Base-by-base conservation (phyloP, 2,888 invertebrate species). In the Drosophila kanekoi region DNA sequence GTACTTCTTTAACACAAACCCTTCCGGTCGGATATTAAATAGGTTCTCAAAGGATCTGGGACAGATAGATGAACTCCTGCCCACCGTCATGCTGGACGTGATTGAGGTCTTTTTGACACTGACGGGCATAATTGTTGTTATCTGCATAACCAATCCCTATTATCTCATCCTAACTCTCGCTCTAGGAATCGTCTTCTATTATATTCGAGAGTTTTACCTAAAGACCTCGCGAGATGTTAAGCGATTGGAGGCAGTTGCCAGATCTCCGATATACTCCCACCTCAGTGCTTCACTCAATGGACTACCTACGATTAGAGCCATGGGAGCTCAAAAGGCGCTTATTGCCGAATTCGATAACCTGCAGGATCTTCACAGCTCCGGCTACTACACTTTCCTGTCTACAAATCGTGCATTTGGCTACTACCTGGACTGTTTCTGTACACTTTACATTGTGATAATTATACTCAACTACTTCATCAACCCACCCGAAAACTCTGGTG, bases 181-280 rank as follows among this genome's bases (percentile, higher is more conserved):
- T 0, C 94, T 97, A 68, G 94, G 94, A 6, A 72, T 95, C 4
- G 92, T 97, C 32, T 97, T 98, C 93, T 95, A 96, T 88, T 93
- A 94, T 5, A 93, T 97, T 35, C 93, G 98, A 41, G 94, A 94
- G 54, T 95, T 97, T 91, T 98, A 97, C 92, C 91, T 98, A 56
- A 93, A 95, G 28, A 96, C 97, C 2, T 96, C 97, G 33, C 93
- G 97, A 77, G 95, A 96, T 91, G 94, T 98, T 71, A 98, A 96
- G 92, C 94, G 96, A 82, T 93, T 96, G 89, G 96, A 96, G 93
- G 96, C 96, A 92, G 94, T 95, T 0, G 96, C 97, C 72, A 95
- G 98, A 73, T 98, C 98, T 82, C 99, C 99, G 0, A 97, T 99
- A 13, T 99, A 98, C 93, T 96, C 97, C 1, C 98, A 98, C 90